A percentile compares a stretch with the other conserved stretches of the same genome.
phyloP scores from a whole-genome alignment of 2,797 vertebrate genomes.

The Hemitrygon akajei region DNA sequence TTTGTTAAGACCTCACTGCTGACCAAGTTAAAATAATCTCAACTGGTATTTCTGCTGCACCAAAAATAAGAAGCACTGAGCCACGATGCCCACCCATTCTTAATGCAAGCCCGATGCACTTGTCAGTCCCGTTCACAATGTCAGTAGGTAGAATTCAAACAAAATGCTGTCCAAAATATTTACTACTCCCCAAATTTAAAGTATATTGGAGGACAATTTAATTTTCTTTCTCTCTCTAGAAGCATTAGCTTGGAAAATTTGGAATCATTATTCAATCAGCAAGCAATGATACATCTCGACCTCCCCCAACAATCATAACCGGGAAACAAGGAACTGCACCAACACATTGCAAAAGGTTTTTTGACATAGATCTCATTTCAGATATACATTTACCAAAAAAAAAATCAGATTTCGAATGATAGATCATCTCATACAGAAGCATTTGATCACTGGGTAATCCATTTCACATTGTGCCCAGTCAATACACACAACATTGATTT shows the following conservation, averaged over 20 bases:
- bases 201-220: neutral
- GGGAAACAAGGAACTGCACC: neutral
- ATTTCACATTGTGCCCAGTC: constrained; percentile 20
- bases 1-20: neutral
- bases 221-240: neutral
- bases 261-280: constrained; percentile 14
- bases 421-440: neutral
- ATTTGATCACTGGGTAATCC: constrained; percentile 2
- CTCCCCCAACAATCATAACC: neutral
- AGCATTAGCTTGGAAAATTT: constrained; percentile 4
- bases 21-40: neutral
- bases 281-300: neutral
- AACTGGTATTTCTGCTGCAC: neutral
- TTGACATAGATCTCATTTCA: constrained; percentile 14
- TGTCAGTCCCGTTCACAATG: neutral
- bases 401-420: neutral
- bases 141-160: neutral
- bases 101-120: neutral
- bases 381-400: constrained; percentile 17
- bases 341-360: neutral
- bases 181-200: neutral
- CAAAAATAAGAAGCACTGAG: neutral
- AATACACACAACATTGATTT: constrained; percentile 9
- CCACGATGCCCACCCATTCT: neutral
- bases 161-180: neutral